These are phyloP conservation scores for Turritopsis rubra DNA, from an alignment of 30 jellyfish, hydroid and myxozoan genomes.

Conservation along the genomic window DNA sequence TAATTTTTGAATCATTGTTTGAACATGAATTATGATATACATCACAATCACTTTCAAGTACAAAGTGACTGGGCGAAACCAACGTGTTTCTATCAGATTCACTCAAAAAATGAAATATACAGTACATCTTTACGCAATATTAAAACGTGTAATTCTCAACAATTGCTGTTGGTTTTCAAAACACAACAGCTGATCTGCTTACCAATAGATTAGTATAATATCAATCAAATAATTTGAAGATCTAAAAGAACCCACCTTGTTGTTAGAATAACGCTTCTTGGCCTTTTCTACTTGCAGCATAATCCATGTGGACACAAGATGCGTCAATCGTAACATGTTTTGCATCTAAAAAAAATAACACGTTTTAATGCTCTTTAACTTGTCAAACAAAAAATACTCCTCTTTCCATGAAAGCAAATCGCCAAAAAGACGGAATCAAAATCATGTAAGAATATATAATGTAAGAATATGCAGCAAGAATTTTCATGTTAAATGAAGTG, in stretches of 20 bases:
- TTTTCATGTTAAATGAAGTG: neutral
- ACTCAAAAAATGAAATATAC: no score
- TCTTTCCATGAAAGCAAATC: neutral
- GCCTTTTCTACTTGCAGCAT: slow-evolving; percentile 65
- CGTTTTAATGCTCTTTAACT: neutral
- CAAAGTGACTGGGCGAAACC: no score
- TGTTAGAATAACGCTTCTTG: slow-evolving; percentile 13
- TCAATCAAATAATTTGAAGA: neutral
- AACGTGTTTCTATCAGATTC: no score
- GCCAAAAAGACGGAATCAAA: neutral
- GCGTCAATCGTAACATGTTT: slow-evolving; percentile 48
- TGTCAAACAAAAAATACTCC: neutral
- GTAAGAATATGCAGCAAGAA: no score
- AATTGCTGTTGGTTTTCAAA: no score
- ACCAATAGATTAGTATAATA: no score
- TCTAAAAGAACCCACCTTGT: slow-evolving; percentile 23
- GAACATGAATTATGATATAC: no score
- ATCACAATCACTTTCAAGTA: no score
- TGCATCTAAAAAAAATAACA: slow-evolving; percentile 39
- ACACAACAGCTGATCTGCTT: no score
- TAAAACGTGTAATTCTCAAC: no score
- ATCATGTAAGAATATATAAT: neutral
- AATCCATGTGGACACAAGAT: slow-evolving; percentile 50
- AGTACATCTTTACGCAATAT: no score
- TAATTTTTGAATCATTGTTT: no score